Base-by-base conservation (phyloP, 2,888 invertebrate species). In the Empis stercorea region DNA sequence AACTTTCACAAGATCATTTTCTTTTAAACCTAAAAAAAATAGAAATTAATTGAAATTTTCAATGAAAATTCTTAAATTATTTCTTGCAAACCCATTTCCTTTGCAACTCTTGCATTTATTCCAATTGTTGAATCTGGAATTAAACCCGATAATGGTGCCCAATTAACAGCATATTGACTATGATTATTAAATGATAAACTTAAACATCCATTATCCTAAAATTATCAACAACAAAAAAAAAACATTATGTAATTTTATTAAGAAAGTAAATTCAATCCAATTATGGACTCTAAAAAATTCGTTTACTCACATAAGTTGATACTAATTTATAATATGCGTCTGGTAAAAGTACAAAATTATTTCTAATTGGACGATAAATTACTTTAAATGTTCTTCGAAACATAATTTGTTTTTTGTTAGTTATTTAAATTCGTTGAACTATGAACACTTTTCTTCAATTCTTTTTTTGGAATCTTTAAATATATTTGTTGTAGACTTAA, bases 91-190 rank as follows among this genome's bases (percentile, higher is more conserved):
- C 68, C 68, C 45, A 69, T 64, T 58, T 68, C 66, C 57, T 68
- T 66, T 47, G 70, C 69, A 51, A 67, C 65, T 55, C 62, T 63
- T 57, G 66, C 67, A 64, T 69, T 69, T 56, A 69, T 67, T 53
- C 66, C 69, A 60, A 69, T 68, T 60, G 70, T 70, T 2, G 62
- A 64, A 51, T 70, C 70, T 59, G 64, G 64, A 49, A 69, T 57
- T 48, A 59, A 59, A 37, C 66, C 63, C 37, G 58, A 56, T 51
- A 64, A 59, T 30, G 70, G 67, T 34, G 63, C 62, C 69, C 69
- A 69, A n/a, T 63, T 64, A 13, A 48, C 43, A 13, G 57, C 65
- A 52, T 66, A 68, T 53, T 69, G 68, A 15, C 60, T 54, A 46
- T 61, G 62, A 36, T 58, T 61, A 27, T 55, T 61, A 50, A 59